These are phyloP conservation scores for Rafetus swinhoei DNA, from an alignment of 2,113 vertebrate species.

Conservation along the genomic window DNA sequence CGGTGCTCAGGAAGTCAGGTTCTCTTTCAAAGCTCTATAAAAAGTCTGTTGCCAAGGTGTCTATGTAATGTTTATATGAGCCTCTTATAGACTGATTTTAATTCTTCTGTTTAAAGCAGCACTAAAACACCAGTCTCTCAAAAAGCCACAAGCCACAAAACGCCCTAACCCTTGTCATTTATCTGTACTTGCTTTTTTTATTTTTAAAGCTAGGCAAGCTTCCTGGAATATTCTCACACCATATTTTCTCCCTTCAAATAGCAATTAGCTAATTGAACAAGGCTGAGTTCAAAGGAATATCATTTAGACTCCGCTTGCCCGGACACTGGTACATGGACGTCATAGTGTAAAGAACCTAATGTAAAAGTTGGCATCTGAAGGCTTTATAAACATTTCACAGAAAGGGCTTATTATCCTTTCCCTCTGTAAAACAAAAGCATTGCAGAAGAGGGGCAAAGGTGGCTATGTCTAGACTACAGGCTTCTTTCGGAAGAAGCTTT, in stretches of 20 bases:
- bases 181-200: conserved; percentile 21
- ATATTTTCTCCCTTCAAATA: not conserved
- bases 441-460: not conserved
- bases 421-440: not conserved
- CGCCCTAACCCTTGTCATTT: not conserved
- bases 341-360: fast-evolving
- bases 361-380: not conserved
- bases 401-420: not conserved
- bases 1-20: not conserved
- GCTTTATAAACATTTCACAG: not conserved
- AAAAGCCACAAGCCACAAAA: conserved; percentile 6
- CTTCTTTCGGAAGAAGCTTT: no score
- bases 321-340: not conserved
- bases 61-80: conserved; percentile 62
- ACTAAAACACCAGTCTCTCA: conserved; percentile 5
- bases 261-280: not conserved
- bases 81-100: conserved; percentile 67
- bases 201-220: conserved; percentile 30
- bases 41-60: conserved; percentile 65
- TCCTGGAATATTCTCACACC: not conserved
- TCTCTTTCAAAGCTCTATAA: conserved; percentile 25
- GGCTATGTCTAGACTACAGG: no score
- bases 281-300: fast-evolving
- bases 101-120: conserved; percentile 60
- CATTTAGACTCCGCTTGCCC: fast-evolving